Base-by-base conservation (phyloP, 2,888 invertebrate species). In the Calliphora vomitoria region DNA sequence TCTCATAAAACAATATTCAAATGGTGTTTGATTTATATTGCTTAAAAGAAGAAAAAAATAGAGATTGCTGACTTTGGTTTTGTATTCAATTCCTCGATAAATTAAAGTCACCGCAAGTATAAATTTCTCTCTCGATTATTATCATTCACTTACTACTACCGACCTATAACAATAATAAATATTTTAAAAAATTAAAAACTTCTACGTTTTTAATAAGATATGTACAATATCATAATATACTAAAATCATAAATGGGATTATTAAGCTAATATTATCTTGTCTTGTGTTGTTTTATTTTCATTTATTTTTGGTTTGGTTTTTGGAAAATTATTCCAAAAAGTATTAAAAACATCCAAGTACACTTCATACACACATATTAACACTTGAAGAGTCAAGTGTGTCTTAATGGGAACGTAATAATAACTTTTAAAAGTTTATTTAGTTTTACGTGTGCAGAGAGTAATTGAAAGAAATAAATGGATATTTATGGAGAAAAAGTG, bases 211-310 rank as follows among this genome's bases (percentile, higher is more conserved):
- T 79, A 50, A 58, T 69, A 25, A 60, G 35, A 60, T 8, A 69
- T 15, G 31, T 53, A 50, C 13, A 60, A 44, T 69, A 79, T n/a
- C 47, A 50, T 5, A 71, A 50, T 35, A 13, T 47, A 53, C n/a
- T 79, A 25, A 71, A 8, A 71, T 13, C 62, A 80, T 64, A 80
- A 80, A 71, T 41, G 50, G 50, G 62, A 50, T 71, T 53, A 80
- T 80, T 71, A 80, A 64, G 60, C 71, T 35, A 4, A 44, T 80
- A 79, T 79, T 68, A 79, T 69, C 58, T 60, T 35, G 31, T 69
- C n/a, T 31, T 79, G 15, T 60, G 6, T 1, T 13, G 18, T 35
- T 53, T 71, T 53, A 1, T 31, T 60, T 60, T 15, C 15, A 31
- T 13, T 60, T 31, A 6, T 4, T 35, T n/a, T 62, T 62, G 35